A percentile compares a stretch with the other conserved stretches of the same genome.
Evolutionary conservation across 2,113 vertebrate species (phyloP).

Genomic region (Muscicapa adusta): DNA sequence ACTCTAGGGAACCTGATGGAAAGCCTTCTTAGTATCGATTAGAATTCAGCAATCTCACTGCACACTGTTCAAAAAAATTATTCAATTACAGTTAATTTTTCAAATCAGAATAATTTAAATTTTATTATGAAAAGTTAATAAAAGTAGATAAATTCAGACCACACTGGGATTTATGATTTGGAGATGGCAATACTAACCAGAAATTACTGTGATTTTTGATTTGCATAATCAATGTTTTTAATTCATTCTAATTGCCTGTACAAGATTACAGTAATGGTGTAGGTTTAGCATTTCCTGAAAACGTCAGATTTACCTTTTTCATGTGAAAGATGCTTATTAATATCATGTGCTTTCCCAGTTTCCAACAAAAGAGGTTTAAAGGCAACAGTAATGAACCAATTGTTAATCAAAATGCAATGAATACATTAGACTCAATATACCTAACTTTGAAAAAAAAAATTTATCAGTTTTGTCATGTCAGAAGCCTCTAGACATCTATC

Average conservation of each 20-base stretch:
- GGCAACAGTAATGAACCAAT: neutral
- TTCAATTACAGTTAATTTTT: conserved; percentile 62
- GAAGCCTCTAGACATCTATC: neutral
- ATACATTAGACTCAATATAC: neutral
- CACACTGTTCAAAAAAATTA: conserved; percentile 40
- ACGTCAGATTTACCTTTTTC: neutral
- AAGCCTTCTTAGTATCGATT: conserved; percentile 58
- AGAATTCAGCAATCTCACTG: conserved; percentile 39
- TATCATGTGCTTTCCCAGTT: neutral
- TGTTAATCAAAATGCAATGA: neutral
- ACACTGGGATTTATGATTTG: neutral
- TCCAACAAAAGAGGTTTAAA: neutral
- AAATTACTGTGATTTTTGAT: neutral
- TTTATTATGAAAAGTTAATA: conserved; percentile 42
- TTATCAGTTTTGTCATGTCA: neutral
- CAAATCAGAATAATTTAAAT: conserved; percentile 48
- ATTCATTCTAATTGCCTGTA: neutral
- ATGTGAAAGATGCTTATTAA: neutral
- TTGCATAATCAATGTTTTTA: neutral
- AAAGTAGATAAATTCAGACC: neutral
- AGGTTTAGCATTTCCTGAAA: neutral
- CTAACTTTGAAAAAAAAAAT: neutral
- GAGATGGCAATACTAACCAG: neutral
- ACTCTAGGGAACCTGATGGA: conserved; percentile 44
- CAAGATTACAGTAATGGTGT: neutral